A percentile compares a stretch with the other conserved stretches of the same genome.
Conservation (phyloP, 2,113 vertebrate species). For the Trinectes maculatus region DNA sequence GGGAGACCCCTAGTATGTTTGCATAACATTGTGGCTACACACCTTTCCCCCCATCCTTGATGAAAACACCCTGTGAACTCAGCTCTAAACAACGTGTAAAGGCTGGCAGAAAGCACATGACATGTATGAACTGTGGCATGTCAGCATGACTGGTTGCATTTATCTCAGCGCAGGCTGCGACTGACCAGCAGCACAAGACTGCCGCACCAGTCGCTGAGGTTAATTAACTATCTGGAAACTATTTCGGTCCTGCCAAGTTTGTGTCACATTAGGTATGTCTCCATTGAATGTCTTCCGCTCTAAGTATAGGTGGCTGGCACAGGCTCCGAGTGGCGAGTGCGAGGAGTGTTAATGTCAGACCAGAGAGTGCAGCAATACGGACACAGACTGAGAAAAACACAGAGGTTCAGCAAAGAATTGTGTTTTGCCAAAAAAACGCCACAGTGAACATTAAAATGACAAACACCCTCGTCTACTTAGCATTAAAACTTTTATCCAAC, state of each 20-base stretch:
- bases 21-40: conserved; percentile 43
- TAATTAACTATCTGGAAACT: conserved; percentile 82
- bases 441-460: conserved; percentile 23
- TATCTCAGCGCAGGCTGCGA: conserved; percentile 59
- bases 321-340: conserved; percentile 42
- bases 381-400: conserved; percentile 41
- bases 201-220: conserved; percentile 62
- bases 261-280: conserved; percentile 81
- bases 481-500: conserved; percentile 30
- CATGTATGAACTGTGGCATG: conserved; percentile 74
- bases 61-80: conserved; percentile 63
- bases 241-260: conserved; percentile 75
- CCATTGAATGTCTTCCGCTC: conserved; percentile 71
- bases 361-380: conserved; percentile 51
- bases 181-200: conserved; percentile 56
- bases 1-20: conserved; percentile 53
- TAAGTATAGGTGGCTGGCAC: conserved; percentile 71
- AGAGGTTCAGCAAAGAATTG: conserved; percentile 24
- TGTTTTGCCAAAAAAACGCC: conserved; percentile 44
- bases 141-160: conserved; percentile 78
- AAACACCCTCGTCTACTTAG: conserved; percentile 33
- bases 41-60: conserved; percentile 33
- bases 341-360: conserved; percentile 66
- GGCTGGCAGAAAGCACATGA: conserved; percentile 59
- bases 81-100: conserved; percentile 70